Evolutionary conservation across 2,113 vertebrate genomes (phyloP).

Genomic region (Romanogobio albipinnatus): DNA sequence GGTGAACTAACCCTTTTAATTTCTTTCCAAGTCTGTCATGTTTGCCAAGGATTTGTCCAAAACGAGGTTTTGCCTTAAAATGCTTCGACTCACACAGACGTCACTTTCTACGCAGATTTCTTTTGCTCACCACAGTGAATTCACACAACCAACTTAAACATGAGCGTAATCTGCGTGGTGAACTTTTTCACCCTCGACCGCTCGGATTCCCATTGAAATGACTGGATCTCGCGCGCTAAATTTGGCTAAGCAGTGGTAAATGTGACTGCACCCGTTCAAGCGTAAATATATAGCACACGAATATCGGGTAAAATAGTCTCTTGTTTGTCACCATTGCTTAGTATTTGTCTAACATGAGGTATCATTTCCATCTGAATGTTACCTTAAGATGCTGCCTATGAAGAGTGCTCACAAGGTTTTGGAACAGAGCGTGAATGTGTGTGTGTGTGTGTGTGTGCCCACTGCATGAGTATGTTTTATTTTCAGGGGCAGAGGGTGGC

Average conservation of each 20-base stretch:
- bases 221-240: too few species aligned
- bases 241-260: not conserved
- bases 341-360: not conserved
- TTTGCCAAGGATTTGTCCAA: too few species aligned
- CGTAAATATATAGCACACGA: not conserved
- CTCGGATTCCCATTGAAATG: too few species aligned
- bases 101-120: too few species aligned
- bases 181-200: too few species aligned
- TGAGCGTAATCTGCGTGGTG: too few species aligned
- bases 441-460: not conserved
- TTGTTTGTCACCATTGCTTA: not conserved
- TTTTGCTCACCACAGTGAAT: too few species aligned
- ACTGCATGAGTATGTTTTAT: not conserved
- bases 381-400: conserved; percentile 1
- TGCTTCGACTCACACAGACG: not conserved
- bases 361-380: not conserved
- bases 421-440: conserved; percentile 7
- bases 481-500: conserved; percentile 12
- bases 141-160: too few species aligned
- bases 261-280: not conserved
- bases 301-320: not conserved
- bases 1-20: not conserved
- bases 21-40: not conserved
- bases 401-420: not conserved
- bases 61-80: not conserved